Evolutionary conservation across 2,113 vertebrate species (phyloP).

Genomic region (Sitta europaea): DNA sequence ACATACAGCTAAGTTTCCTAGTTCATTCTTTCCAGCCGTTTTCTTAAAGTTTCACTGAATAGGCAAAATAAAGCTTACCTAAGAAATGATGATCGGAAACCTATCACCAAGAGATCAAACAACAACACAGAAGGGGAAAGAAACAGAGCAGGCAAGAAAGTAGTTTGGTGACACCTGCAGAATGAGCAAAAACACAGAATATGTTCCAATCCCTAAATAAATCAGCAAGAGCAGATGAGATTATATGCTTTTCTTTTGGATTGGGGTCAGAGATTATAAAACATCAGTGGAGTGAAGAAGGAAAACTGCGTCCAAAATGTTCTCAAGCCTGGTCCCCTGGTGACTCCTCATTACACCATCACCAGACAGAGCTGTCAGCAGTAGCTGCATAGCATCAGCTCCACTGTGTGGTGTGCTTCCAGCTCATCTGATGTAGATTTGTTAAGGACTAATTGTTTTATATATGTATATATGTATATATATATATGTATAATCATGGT

Average conservation of each 20-base stretch:
- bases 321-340: neutral
- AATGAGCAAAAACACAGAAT: neutral
- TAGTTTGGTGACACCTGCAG: neutral
- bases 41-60: neutral
- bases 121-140: neutral
- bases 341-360: neutral
- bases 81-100: neutral
- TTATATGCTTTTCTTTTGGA: neutral
- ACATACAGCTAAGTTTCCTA: neutral
- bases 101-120: neutral
- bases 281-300: neutral
- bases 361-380: neutral
- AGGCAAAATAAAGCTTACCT: neutral
- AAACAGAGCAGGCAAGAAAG: neutral
- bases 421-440: neutral
- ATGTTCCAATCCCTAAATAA: neutral
- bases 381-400: rapidly evolving
- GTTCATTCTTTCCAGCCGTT: neutral
- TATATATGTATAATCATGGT: neutral
- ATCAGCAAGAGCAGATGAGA: neutral
- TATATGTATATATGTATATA: too few species aligned
- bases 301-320: neutral
- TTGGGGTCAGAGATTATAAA: neutral
- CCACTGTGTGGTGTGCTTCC: rapidly evolving
- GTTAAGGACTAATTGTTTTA: neutral